phyloP scores from a whole-genome alignment of 1,140 invertebrate species.

The Aphidius ervi region DNA sequence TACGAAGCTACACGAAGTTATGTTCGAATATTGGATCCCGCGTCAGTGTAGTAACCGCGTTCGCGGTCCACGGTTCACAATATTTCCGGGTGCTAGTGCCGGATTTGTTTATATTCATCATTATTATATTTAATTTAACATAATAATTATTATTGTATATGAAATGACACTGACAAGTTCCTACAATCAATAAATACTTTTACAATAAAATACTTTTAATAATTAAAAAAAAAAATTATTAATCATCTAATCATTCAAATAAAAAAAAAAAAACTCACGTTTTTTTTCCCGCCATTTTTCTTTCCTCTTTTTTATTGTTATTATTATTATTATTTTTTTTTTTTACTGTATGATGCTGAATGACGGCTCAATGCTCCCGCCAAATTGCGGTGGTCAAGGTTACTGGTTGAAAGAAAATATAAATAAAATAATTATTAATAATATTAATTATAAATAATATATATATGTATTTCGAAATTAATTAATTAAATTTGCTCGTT shows the following conservation, averaged over 20 bases:
- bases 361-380: background rate
- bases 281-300: too few species aligned
- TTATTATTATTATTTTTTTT: background rate
- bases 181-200: too few species aligned
- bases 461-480: too few species aligned
- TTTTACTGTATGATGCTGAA: constrained; percentile 1
- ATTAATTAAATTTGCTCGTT: too few species aligned
- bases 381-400: too few species aligned
- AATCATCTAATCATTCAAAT: too few species aligned
- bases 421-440: too few species aligned
- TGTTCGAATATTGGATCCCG: constrained; percentile 52
- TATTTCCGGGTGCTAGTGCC: constrained; percentile 41
- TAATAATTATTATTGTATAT: constrained; percentile 3
- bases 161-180: background rate
- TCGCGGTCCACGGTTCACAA: constrained; percentile 54
- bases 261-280: too few species aligned
- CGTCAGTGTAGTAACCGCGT: constrained; percentile 54
- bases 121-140: background rate
- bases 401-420: too few species aligned
- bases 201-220: too few species aligned
- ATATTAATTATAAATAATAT: too few species aligned
- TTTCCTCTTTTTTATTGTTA: background rate
- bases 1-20: constrained; percentile 45
- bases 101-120: constrained; percentile 18
- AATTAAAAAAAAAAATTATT: too few species aligned